Conservation (phyloP, 2,888 invertebrate species). For the Standfussiana lucernea region DNA sequence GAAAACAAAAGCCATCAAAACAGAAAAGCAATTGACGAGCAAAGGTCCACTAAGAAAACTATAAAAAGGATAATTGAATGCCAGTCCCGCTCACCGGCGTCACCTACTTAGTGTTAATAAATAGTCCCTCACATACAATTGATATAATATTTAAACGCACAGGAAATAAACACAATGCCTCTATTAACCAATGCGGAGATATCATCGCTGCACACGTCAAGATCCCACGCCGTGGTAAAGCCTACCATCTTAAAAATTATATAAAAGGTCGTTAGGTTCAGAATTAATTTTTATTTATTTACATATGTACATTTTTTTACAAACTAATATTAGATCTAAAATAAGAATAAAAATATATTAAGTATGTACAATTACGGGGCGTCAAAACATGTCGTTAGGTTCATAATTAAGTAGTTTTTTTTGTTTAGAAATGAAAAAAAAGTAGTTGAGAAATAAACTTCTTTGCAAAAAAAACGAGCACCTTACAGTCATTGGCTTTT, state of each 20-base stretch:
- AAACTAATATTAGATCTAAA: too few species aligned
- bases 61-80: slow-evolving; percentile 21
- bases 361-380: too few species aligned
- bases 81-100: neutral
- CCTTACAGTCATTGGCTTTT: too few species aligned
- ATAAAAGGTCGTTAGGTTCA: slow-evolving; percentile 1
- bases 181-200: slow-evolving; percentile 44
- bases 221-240: slow-evolving; percentile 30
- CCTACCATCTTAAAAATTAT: slow-evolving; percentile 2
- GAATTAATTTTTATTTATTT: too few species aligned
- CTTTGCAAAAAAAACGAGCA: too few species aligned
- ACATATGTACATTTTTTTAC: too few species aligned
- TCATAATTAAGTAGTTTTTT: too few species aligned
- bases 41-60: slow-evolving; percentile 6
- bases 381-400: too few species aligned
- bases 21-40: neutral
- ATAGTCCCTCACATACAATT: slow-evolving; percentile 20
- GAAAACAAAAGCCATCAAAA: neutral
- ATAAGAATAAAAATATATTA: too few species aligned
- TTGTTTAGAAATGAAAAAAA: too few species aligned
- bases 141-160: slow-evolving; percentile 37
- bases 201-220: slow-evolving; percentile 24
- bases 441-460: too few species aligned
- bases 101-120: slow-evolving; percentile 16
- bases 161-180: slow-evolving; percentile 45